These are phyloP conservation scores for Oligia fasciuncula DNA, from an alignment of 2,888 invertebrate genomes.

Conservation along the genomic window DNA sequence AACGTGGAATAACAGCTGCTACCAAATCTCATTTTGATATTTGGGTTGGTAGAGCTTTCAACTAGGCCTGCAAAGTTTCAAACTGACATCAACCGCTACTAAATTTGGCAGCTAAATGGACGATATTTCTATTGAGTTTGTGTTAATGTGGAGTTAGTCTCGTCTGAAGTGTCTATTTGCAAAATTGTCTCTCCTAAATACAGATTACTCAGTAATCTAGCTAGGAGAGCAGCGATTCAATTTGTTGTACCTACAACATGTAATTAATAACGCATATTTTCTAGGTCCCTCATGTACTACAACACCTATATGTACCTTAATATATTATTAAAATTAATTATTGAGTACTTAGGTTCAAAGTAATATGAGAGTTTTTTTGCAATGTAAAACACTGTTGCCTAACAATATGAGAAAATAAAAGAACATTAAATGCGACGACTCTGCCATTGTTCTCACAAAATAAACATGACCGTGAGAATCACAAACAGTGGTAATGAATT, in stretches of 20 bases:
- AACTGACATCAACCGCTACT: constrained; percentile 44
- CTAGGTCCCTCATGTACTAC: too few relatives aligned
- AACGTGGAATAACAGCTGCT: constrained; percentile 52
- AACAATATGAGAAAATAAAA: constrained; percentile 34
- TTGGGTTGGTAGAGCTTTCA: constrained; percentile 32
- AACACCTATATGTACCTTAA: too few relatives aligned
- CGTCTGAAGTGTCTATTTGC: constrained; percentile 7
- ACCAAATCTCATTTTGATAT: constrained; percentile 43
- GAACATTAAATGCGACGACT: constrained; percentile 39
- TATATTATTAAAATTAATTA: constrained; percentile 3
- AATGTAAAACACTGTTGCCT: not conserved
- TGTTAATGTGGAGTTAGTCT: constrained; percentile 14
- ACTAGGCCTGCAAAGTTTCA: constrained; percentile 44
- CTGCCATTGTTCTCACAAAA: constrained; percentile 66
- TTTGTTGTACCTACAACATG: too few relatives aligned
- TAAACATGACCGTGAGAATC: constrained; percentile 83
- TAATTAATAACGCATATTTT: too few relatives aligned
- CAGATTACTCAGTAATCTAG: too few relatives aligned
- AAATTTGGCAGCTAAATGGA: constrained; percentile 40
- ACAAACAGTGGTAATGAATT: constrained; percentile 86
- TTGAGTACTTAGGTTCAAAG: not conserved
- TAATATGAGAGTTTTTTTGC: not conserved
- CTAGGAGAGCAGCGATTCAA: too few relatives aligned
- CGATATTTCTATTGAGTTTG: constrained; percentile 51
- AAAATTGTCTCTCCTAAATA: not conserved